phyloP scores from a whole-genome alignment of 2,888 invertebrate genomes.

The Anoncus sp. region DNA sequence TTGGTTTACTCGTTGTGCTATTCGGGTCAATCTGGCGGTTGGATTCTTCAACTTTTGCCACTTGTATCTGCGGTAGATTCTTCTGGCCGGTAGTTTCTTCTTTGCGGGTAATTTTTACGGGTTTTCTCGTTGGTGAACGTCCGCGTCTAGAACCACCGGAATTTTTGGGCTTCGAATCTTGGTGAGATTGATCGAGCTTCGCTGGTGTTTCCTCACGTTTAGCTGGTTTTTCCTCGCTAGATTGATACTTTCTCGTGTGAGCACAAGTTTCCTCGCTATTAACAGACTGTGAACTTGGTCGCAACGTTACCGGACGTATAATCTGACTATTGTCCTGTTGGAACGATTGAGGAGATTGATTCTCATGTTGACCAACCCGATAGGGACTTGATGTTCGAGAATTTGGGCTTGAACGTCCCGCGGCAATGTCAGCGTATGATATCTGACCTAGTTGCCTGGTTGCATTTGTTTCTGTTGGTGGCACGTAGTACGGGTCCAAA shows the following conservation, averaged over 20 bases:
- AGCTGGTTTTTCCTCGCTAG: slow-evolving; percentile 34
- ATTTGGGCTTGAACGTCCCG: slow-evolving; percentile 85
- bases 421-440: slow-evolving; percentile 89
- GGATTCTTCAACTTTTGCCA: slow-evolving; percentile 51
- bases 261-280: not conserved
- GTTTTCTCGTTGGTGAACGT: slow-evolving; percentile 84
- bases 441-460: slow-evolving; percentile 79
- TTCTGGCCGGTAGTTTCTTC: slow-evolving; percentile 56
- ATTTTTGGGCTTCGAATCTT: slow-evolving; percentile 71
- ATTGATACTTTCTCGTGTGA: not conserved
- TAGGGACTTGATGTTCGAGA: slow-evolving; percentile 79
- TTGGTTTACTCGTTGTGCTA: slow-evolving; percentile 33
- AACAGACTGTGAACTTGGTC: slow-evolving; percentile 76
- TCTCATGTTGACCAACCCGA: slow-evolving; percentile 72
- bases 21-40: slow-evolving; percentile 38
- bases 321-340: slow-evolving; percentile 64
- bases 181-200: no score
- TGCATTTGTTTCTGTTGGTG: slow-evolving; percentile 84
- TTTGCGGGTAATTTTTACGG: slow-evolving; percentile 31
- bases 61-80: slow-evolving; percentile 63
- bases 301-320: slow-evolving; percentile 72
- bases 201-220: no score
- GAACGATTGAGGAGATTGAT: slow-evolving; percentile 66
- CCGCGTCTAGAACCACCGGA: slow-evolving; percentile 82
- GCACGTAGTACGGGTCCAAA: slow-evolving; percentile 90